Evolutionary conservation across 2,113 vertebrate species (phyloP).

Genomic region (Pipra filicauda): DNA sequence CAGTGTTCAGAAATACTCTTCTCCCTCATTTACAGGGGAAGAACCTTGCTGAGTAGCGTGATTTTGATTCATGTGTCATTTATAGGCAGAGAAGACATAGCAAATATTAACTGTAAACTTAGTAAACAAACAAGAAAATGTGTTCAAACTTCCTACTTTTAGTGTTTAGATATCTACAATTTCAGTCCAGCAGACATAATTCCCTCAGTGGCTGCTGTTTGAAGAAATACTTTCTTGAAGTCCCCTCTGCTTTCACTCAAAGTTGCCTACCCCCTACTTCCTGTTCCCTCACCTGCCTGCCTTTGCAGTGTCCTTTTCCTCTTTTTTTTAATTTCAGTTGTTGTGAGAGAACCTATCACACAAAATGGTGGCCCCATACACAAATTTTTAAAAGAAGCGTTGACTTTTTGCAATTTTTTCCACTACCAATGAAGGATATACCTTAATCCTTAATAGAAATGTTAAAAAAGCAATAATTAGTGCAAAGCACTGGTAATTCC

Average conservation of each 20-base stretch:
- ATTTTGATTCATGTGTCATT: neutral
- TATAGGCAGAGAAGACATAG: neutral
- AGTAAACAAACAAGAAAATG: neutral
- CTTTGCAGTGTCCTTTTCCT: neutral
- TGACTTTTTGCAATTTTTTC: neutral
- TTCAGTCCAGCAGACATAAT: neutral
- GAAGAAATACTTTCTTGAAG: neutral
- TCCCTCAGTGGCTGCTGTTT: neutral
- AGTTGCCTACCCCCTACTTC: neutral
- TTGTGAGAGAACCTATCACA: neutral
- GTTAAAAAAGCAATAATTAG: neutral
- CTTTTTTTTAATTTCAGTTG: neutral
- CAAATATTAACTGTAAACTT: neutral
- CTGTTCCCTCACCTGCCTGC: neutral
- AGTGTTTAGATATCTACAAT: neutral
- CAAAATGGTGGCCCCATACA: neutral
- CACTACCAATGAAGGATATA: neutral
- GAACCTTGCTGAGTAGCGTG: neutral
- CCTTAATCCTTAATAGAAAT: neutral
- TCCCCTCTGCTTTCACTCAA: neutral
- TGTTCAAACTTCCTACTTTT: neutral
- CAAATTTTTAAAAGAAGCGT: neutral
- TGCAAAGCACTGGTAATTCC: neutral
- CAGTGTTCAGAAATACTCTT: neutral
- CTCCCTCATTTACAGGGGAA: neutral